phyloP scores from a whole-genome alignment of 2,797 vertebrate genomes.

The Sus cebifrons region DNA sequence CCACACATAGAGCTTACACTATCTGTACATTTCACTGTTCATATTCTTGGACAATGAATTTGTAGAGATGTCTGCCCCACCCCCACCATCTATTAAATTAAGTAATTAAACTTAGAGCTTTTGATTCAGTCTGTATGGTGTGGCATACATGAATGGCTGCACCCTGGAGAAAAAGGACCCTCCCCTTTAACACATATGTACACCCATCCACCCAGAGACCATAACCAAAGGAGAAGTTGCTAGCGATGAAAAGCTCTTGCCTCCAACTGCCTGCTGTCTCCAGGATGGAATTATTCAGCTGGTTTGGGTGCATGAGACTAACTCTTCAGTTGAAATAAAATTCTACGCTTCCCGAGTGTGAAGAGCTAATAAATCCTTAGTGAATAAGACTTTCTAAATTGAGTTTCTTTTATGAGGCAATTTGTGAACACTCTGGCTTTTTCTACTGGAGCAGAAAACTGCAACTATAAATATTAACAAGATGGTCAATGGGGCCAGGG shows the following conservation, averaged over 20 bases:
- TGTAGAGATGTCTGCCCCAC: neutral
- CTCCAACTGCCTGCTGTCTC: constrained; percentile 16
- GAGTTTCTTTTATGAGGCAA: constrained; percentile 79
- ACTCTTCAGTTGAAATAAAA: constrained; percentile 66
- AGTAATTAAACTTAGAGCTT: neutral
- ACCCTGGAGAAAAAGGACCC: neutral
- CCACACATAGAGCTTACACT: neutral
- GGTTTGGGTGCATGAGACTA: neutral
- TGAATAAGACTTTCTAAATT: constrained; percentile 81
- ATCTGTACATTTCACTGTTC: constrained; percentile 2
- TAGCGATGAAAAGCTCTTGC: constrained; percentile 26
- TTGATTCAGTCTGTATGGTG: neutral
- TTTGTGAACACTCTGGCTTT: constrained; percentile 73
- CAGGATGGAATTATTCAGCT: constrained; percentile 35
- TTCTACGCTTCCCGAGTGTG: constrained; percentile 57
- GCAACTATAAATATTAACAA: constrained; percentile 79
- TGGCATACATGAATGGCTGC: neutral
- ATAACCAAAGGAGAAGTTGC: constrained; percentile 21
- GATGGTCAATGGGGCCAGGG: neutral
- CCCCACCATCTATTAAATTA: neutral
- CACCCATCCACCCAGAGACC: neutral
- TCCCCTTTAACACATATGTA: too few relatives aligned
- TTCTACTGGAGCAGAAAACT: constrained; percentile 68
- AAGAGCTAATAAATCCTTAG: constrained; percentile 83
- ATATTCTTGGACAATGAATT: neutral